Percentiles rank a stretch among this genome's conserved stretches.
phyloP scores from a whole-genome alignment of 2,113 vertebrate genomes.

The Drymodes brunneopygia region DNA sequence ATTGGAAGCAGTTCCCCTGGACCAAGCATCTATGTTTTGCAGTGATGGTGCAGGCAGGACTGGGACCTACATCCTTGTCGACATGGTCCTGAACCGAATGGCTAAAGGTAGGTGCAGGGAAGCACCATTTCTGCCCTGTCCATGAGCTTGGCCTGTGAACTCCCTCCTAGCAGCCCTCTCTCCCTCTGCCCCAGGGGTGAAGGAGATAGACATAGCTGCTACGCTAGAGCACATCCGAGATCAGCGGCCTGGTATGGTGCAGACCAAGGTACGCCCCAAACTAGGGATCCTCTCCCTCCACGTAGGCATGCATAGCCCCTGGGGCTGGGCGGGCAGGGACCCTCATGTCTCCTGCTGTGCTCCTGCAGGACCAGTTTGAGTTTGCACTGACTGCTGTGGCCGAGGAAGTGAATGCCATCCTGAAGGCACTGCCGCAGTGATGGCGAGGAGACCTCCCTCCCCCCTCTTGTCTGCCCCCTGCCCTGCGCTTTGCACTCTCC shows the following conservation, averaged over 20 bases:
- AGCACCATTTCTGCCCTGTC: neutral
- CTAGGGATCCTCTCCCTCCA: neutral
- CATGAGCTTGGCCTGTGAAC: neutral
- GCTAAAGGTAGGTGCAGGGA: conserved; percentile 84
- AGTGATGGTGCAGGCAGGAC: conserved; percentile 90
- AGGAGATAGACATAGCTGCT: conserved; percentile 98
- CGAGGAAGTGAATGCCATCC: conserved; percentile 95
- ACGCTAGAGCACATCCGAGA: conserved; percentile 94
- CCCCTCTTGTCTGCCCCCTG: neutral
- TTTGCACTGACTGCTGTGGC: conserved; percentile 94
- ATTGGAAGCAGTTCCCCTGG: accelerated
- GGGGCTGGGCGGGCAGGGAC: accelerated
- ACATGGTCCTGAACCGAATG: conserved; percentile 99
- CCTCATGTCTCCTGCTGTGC: neutral
- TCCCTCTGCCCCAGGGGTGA: conserved; percentile 79
- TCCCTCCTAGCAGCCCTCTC: neutral
- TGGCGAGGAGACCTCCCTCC: neutral
- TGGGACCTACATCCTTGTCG: conserved; percentile 92
- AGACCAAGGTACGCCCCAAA: conserved; percentile 83
- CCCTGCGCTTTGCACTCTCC: neutral
- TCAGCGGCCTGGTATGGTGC: conserved; percentile 90
- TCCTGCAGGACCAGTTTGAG: conserved; percentile 96
- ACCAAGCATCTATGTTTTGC: conserved; percentile 25
- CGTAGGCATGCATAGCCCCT: accelerated
- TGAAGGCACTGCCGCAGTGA: conserved; percentile 95